Evolutionary conservation across 2,113 vertebrate genomes (phyloP).

Genomic region (Callopanchax toddi): DNA sequence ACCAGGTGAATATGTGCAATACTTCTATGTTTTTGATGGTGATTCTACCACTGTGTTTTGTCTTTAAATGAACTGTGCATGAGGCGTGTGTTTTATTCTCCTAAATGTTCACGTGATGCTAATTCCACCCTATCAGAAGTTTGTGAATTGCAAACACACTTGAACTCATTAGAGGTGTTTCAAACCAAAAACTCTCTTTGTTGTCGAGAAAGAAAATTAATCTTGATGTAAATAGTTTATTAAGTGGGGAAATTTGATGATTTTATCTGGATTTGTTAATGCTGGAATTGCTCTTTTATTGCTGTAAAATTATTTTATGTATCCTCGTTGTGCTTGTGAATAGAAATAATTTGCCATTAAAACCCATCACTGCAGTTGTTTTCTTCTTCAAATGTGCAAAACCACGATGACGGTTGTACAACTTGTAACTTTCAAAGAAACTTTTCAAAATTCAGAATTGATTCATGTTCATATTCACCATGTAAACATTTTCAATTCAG

Average conservation of each 20-base stretch:
- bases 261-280: slow-evolving; percentile 13
- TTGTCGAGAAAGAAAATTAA: background rate
- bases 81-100: slow-evolving; percentile 34
- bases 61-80: slow-evolving; percentile 44
- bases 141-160: slow-evolving; percentile 14
- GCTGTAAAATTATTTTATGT: slow-evolving; percentile 23
- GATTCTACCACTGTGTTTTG: slow-evolving; percentile 30
- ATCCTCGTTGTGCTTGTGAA: slow-evolving; percentile 37
- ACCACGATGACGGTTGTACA: background rate
- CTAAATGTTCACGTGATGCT: too few relatives aligned
- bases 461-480: too few relatives aligned
- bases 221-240: slow-evolving; percentile 56
- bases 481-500: too few relatives aligned
- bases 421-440: too few relatives aligned
- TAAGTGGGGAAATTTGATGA: background rate
- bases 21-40: slow-evolving; percentile 15
- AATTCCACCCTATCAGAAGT: slow-evolving; percentile 5
- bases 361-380: slow-evolving; percentile 29
- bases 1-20: slow-evolving; percentile 52
- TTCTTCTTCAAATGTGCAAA: slow-evolving; percentile 4
- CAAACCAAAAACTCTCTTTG: background rate
- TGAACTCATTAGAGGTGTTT: slow-evolving; percentile 25
- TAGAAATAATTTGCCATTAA: slow-evolving; percentile 43
- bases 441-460: too few relatives aligned
- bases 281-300: slow-evolving; percentile 9